A percentile compares a stretch with the other conserved stretches of the same genome.
phyloP scores from a whole-genome alignment of 2,888 invertebrate species.

The Adela reaumurella region DNA sequence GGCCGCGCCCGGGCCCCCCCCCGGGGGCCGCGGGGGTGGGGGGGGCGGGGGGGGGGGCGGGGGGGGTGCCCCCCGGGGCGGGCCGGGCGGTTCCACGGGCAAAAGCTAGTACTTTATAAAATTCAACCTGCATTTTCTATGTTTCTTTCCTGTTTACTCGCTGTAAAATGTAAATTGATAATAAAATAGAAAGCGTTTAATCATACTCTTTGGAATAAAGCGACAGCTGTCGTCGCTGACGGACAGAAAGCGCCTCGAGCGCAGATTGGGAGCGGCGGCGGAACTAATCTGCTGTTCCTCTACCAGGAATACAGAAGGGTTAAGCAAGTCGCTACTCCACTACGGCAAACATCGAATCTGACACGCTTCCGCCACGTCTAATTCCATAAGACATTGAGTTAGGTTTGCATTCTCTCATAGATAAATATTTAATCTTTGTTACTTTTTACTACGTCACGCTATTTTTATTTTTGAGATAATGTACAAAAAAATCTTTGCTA shows the following conservation, averaged over 20 bases:
- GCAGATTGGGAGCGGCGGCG: not conserved
- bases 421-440: too few species aligned
- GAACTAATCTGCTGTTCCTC: not conserved
- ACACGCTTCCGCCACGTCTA: not conserved
- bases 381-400: not conserved
- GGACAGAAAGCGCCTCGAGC: not conserved
- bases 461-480: too few species aligned
- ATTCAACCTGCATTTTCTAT: too few species aligned
- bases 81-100: too few species aligned
- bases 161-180: not conserved
- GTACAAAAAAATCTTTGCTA: too few species aligned
- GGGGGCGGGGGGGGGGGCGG: too few species aligned
- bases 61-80: too few species aligned
- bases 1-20: too few species aligned
- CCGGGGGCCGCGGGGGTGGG: too few species aligned
- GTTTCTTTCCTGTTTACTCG: constrained; percentile 20
- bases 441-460: too few species aligned
- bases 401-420: too few species aligned
- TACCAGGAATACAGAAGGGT: not conserved
- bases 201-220: not conserved
- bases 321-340: not conserved
- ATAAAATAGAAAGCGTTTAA: not conserved
- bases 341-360: not conserved
- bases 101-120: too few species aligned
- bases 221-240: not conserved